These are phyloP conservation scores for Temnothorax unifasciatus DNA, from an alignment of 2,888 invertebrate species.

Conservation along the genomic window DNA sequence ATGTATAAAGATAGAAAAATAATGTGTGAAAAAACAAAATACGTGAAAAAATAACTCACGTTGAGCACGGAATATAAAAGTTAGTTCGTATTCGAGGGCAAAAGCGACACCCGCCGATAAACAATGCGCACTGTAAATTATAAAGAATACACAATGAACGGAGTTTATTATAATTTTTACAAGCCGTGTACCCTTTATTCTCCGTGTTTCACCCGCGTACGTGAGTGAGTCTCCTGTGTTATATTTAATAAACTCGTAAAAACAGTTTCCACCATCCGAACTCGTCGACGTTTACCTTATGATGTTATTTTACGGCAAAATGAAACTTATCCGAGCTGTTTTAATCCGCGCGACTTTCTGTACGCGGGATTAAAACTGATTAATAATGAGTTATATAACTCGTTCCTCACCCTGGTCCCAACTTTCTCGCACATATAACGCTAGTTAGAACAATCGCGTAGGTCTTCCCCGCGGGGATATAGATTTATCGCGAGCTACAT, in stretches of 20 bases:
- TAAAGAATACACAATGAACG: background rate
- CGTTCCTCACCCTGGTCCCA: too few species aligned
- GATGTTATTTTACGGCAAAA: background rate
- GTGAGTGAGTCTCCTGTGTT: background rate
- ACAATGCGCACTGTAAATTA: background rate
- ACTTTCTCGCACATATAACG: background rate
- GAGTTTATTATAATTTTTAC: background rate
- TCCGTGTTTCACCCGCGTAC: too few species aligned
- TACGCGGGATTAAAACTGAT: conserved; percentile 11
- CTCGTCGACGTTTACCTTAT: background rate
- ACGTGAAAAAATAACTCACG: background rate
- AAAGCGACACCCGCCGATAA: background rate
- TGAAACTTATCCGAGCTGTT: background rate
- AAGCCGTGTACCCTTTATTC: background rate
- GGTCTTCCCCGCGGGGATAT: background rate
- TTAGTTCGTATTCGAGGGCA: background rate
- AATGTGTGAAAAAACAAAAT: background rate
- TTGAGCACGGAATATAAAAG: background rate
- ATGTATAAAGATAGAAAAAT: conserved; percentile 11
- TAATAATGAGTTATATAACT: conserved; percentile 11
- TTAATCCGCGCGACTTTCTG: background rate
- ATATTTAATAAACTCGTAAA: conserved; percentile 24
- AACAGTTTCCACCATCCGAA: background rate
- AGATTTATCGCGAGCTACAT: background rate
- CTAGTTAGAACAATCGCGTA: background rate